Evolutionary conservation across 2,888 invertebrate species (phyloP).

Genomic region (Caenorhabditis uteleia): DNA sequence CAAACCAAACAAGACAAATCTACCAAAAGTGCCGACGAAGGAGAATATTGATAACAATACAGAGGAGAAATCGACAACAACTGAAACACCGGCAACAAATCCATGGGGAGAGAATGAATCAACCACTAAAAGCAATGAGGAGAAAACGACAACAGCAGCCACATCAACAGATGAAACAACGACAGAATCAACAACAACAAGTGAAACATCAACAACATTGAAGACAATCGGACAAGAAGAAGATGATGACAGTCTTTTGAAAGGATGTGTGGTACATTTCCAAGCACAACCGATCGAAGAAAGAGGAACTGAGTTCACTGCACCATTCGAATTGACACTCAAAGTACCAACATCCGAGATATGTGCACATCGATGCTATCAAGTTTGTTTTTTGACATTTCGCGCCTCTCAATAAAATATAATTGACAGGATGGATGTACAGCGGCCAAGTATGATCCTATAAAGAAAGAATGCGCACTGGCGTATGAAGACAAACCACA

Average conservation of each 20-base stretch:
- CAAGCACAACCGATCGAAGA: constrained; percentile 51
- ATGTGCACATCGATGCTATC: constrained; percentile 59
- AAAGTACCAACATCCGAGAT: constrained; percentile 49
- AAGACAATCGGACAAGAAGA: constrained; percentile 21
- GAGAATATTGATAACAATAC: not conserved
- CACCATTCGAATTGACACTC: constrained; percentile 49
- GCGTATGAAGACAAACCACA: constrained; percentile 58
- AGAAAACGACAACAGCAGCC: not conserved
- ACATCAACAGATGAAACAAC: not conserved
- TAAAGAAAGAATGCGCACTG: constrained; percentile 46
- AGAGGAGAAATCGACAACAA: constrained; percentile 15
- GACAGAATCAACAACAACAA: not conserved
- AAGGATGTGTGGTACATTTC: constrained; percentile 59
- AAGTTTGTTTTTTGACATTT: no score
- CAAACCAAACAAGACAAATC: no score
- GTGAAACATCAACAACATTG: not conserved
- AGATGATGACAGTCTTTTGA: constrained; percentile 29
- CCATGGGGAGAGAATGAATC: constrained; percentile 21
- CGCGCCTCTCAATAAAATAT: not conserved
- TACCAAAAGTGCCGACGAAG: no score
- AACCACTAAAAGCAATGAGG: not conserved
- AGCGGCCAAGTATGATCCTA: constrained; percentile 53
- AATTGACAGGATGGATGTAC: constrained; percentile 59
- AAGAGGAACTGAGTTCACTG: constrained; percentile 47
- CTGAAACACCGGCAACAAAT: constrained; percentile 9